Evolutionary conservation across 1,140 invertebrate genomes (phyloP).

Genomic region (Zaprionus ghesquierei): DNA sequence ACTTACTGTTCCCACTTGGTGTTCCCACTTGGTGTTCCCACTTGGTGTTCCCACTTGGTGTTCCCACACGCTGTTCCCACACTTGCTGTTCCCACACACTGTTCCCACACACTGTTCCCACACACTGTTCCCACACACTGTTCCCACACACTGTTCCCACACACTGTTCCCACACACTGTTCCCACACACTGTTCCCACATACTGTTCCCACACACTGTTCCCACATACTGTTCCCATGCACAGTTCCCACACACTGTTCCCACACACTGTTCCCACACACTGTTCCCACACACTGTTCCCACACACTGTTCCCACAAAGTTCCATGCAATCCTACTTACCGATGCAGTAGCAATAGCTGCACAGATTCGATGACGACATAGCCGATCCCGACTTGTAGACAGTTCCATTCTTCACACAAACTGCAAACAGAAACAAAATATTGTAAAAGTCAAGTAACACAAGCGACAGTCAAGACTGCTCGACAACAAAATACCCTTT

Average conservation of each 20-base stretch:
- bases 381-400: constrained; percentile 87
- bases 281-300: background rate
- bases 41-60: background rate
- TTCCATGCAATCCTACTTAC: constrained; percentile 31
- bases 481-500: too few species aligned
- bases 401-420: constrained; percentile 79
- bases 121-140: background rate
- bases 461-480: too few species aligned
- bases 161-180: background rate
- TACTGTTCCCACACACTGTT: background rate
- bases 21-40: background rate
- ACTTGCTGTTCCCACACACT: background rate
- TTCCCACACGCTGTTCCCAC: background rate
- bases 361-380: constrained; percentile 90
- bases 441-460: background rate
- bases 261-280: background rate
- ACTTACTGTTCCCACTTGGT: background rate
- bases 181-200: too few species aligned
- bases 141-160: background rate
- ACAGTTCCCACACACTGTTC: background rate
- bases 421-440: constrained; percentile 33
- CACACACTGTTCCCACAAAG: background rate
- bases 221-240: background rate
- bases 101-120: background rate
- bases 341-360: constrained; percentile 94